Percentiles rank a stretch among this genome's conserved stretches.
These are phyloP conservation scores for Embiotoca jacksoni DNA, from an alignment of 2,113 vertebrate species.

Conservation along the genomic window DNA sequence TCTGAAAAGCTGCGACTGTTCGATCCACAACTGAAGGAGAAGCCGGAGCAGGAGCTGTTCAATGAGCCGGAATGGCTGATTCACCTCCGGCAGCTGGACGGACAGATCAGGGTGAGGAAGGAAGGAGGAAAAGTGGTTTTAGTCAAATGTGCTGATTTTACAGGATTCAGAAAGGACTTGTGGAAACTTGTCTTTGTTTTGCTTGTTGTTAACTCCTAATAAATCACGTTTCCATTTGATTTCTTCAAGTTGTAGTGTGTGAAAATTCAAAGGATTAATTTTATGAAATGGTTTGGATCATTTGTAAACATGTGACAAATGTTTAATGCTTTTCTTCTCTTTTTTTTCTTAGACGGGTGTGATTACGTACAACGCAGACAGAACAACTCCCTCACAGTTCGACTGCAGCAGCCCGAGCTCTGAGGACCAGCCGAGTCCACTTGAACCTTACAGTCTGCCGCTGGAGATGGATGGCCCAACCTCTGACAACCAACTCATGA, in stretches of 20 bases:
- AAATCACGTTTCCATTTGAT: not conserved
- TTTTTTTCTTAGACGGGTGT: slow-evolving; percentile 86
- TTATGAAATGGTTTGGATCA: not conserved
- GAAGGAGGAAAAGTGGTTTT: not conserved
- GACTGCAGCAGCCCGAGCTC: slow-evolving; percentile 89
- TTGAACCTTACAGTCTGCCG: slow-evolving; percentile 78
- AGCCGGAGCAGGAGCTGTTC: slow-evolving; percentile 93
- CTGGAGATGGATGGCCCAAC: slow-evolving; percentile 70
- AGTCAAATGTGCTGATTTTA: not conserved
- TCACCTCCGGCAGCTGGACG: slow-evolving; percentile 86
- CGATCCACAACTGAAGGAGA: slow-evolving; percentile 96
- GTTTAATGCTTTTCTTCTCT: not conserved
- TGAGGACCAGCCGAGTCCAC: slow-evolving; percentile 86
- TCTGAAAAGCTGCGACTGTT: slow-evolving; percentile 93
- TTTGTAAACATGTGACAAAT: not conserved
- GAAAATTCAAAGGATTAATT: too few relatives aligned
- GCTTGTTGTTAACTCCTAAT: not conserved
- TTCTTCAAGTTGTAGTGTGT: not conserved
- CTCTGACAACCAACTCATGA: slow-evolving; percentile 87
- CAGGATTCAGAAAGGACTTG: not conserved
- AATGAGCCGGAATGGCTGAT: slow-evolving; percentile 91
- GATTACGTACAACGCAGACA: slow-evolving; percentile 81
- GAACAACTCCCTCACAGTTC: slow-evolving; percentile 85
- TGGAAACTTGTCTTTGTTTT: not conserved
- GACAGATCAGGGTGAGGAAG: slow-evolving; percentile 88